Percentiles rank a stretch among this genome's conserved stretches.
These are phyloP conservation scores for Cerceris rybyensis DNA, from an alignment of 2,888 invertebrate species.

Conservation along the genomic window DNA sequence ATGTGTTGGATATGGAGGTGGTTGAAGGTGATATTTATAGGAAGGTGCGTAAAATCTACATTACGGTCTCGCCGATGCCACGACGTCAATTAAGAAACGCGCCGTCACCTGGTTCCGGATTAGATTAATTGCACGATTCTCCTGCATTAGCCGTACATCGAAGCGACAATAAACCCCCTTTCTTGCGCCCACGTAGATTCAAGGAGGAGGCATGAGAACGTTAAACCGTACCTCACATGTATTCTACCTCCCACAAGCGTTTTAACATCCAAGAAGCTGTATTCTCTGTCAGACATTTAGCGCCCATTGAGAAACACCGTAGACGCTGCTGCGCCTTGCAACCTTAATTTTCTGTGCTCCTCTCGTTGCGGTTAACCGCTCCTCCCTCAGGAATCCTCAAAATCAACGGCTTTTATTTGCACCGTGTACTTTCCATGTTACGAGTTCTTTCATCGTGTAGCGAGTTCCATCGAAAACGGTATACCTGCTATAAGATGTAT, in stretches of 20 bases:
- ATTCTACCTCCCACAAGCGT: constrained; percentile 51
- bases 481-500: too few relatives aligned
- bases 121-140: constrained; percentile 53
- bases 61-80: background rate
- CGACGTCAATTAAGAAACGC: background rate
- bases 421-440: background rate
- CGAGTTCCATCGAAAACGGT: background rate
- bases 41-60: too few relatives aligned
- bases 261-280: constrained; percentile 27
- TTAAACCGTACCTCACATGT: constrained; percentile 60
- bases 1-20: too few relatives aligned
- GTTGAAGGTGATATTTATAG: too few relatives aligned
- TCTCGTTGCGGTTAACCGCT: constrained; percentile 44
- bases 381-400: constrained; percentile 5
- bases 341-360: constrained; percentile 42
- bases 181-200: constrained; percentile 58
- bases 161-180: constrained; percentile 55
- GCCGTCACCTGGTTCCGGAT: constrained; percentile 4
- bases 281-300: constrained; percentile 60
- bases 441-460: background rate
- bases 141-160: constrained; percentile 33
- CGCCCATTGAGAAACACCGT: constrained; percentile 65
- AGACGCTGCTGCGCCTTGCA: constrained; percentile 57
- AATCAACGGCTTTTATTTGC: background rate
- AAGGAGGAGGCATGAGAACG: constrained; percentile 58